Evolutionary conservation across 1,140 invertebrate genomes (phyloP), one percentile per base, ranked within the genome.

Genomic region (Caenorhabditis inopinata): DNA sequence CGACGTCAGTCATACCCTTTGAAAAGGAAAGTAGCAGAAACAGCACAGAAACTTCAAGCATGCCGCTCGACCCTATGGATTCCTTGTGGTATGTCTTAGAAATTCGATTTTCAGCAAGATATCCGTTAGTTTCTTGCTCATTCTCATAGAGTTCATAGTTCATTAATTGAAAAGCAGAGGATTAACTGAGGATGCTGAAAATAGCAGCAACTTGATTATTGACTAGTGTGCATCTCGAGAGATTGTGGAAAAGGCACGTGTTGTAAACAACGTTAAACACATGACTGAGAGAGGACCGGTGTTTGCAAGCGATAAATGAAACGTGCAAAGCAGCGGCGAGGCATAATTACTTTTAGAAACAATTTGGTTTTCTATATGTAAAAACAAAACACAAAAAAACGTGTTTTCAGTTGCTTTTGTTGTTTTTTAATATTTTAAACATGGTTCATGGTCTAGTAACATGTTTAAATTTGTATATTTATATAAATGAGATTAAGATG

Each of bases 21-120:
- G 58, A 68, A 68, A 68, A 68, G n/a, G 58, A 68, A 68, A 68
- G 38, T 42, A 42, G 12, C 32, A 68, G 35, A 9, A 58, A 58
- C 53, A 58, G 38, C 58, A 68, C 35, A 42, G 58, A 68, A 68
- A 38, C 14, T 16, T 4, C 29, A 42, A 68, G 38, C 18, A 68
- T 68, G 58, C 58, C 58, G 58, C 58, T 68, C 58, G 58, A 68
- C 58, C 58, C 58, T 18, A 68, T 68, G 58, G 58, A 68, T 42
- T 68, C 58, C 11, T 68, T 68, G 58, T 68, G 58, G 58, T 68
- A 12, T 38, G 58, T 38, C 2, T 2, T 16, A 12, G 12, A 5
- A 16, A 58, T n/a, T n/a, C n/a, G n/a, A n/a, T n/a, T n/a, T n/a
- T n/a, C n/a, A n/a, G n/a, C n/a, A n/a, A n/a, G n/a, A n/a, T n/a